Percentiles rank a stretch among this genome's conserved stretches.
Conservation (phyloP, 2,888 invertebrate species). For the Anodontia alba region DNA sequence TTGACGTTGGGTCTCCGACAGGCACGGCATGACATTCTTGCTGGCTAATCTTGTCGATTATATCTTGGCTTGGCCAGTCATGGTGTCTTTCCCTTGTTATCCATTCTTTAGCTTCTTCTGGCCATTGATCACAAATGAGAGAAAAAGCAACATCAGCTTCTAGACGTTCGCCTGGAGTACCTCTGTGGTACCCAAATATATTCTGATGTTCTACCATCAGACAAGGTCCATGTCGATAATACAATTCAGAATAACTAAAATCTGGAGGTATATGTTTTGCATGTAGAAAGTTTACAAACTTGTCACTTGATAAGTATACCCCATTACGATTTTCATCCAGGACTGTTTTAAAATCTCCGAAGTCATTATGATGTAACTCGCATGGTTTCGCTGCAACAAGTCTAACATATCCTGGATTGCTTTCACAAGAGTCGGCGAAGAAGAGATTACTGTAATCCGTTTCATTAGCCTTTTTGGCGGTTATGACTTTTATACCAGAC, state of each 20-base stretch:
- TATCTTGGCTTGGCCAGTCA: slow-evolving; percentile 19
- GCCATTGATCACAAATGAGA: slow-evolving; percentile 24
- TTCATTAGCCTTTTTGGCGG: background rate
- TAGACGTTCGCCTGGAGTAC: background rate
- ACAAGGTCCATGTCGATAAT: slow-evolving; percentile 21
- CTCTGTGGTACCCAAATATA: background rate
- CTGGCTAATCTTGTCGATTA: slow-evolving; percentile 12
- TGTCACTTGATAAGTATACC: slow-evolving; percentile 22
- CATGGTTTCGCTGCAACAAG: background rate
- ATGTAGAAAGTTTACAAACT: slow-evolving; percentile 5
- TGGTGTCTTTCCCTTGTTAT: slow-evolving; percentile 9
- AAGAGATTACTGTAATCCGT: background rate
- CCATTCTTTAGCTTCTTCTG: slow-evolving; percentile 31
- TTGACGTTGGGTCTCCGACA: slow-evolving; percentile 24
- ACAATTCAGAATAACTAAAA: background rate
- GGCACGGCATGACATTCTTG: slow-evolving; percentile 29
- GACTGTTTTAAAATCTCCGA: background rate
- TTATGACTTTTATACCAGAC: background rate
- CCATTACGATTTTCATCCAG: background rate
- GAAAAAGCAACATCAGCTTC: slow-evolving; percentile 27
- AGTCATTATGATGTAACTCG: background rate
- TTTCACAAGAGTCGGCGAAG: background rate
- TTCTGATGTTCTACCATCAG: background rate
- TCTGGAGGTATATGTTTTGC: background rate
- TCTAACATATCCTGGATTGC: slow-evolving; percentile 23